A percentile compares a stretch with the other conserved stretches of the same genome.
Evolutionary conservation across 2,888 invertebrate genomes (phyloP).

Genomic region (Luffia ferchaultella): DNA sequence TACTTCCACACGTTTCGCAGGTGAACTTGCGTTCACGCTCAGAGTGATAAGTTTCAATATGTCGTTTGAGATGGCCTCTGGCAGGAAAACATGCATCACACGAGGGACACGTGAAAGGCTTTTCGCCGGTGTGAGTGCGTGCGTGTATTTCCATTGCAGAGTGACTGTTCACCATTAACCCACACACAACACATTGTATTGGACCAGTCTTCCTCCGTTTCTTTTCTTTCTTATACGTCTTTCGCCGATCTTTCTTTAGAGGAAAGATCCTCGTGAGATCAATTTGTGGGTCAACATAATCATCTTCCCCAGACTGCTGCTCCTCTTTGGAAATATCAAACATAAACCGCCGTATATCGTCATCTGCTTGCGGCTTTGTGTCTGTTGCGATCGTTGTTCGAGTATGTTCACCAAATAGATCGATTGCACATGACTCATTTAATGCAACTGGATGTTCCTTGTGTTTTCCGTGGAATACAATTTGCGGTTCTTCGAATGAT

Average conservation of each 20-base stretch:
- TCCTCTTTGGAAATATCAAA: no score
- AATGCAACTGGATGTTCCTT: background rate
- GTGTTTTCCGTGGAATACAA: background rate
- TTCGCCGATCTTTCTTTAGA: slow-evolving; percentile 17
- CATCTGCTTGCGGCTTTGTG: background rate
- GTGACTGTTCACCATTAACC: slow-evolving; percentile 28
- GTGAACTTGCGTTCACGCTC: slow-evolving; percentile 38
- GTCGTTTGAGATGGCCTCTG: slow-evolving; percentile 41
- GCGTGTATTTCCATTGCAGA: slow-evolving; percentile 46
- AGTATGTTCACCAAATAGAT: background rate
- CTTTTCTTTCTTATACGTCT: slow-evolving; percentile 20
- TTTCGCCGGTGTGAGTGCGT: slow-evolving; percentile 49
- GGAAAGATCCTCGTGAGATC: slow-evolving; percentile 6
- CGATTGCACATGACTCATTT: background rate
- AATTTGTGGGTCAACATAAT: background rate
- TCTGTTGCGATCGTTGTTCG: background rate
- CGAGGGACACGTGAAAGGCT: slow-evolving; percentile 35
- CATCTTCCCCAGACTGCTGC: background rate
- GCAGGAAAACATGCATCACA: slow-evolving; percentile 36
- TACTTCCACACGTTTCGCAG: slow-evolving; percentile 52
- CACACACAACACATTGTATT: slow-evolving; percentile 40
- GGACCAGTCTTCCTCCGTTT: slow-evolving; percentile 23
- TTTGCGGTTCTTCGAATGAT: background rate
- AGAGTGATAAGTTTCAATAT: slow-evolving; percentile 33
- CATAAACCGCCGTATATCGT: no score